These are phyloP conservation scores for Ophion slaviceki DNA, from an alignment of 2,888 invertebrate species.

Conservation along the genomic window DNA sequence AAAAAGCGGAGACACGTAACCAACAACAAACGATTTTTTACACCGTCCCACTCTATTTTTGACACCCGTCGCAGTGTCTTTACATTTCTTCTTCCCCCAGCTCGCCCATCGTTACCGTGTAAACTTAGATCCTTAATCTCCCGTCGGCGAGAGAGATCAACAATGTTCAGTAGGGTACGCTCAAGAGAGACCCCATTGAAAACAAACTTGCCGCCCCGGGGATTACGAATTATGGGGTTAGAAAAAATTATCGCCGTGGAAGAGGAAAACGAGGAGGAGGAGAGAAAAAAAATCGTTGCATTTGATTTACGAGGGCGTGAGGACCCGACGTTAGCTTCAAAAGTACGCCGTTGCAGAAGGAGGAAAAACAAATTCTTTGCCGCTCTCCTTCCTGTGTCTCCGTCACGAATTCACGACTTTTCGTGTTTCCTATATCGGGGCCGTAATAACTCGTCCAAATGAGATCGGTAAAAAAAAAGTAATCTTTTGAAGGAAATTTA, in stretches of 20 bases:
- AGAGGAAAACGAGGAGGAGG: neutral
- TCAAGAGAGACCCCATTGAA: slow-evolving; percentile 10
- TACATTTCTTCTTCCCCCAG: neutral
- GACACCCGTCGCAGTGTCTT: neutral
- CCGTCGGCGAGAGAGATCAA: slow-evolving; percentile 13
- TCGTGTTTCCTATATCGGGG: neutral
- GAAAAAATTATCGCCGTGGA: slow-evolving; percentile 23
- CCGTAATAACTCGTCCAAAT: neutral
- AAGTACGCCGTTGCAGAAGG: neutral
- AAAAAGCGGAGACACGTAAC: neutral
- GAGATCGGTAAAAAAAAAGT: neutral
- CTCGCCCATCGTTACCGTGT: neutral
- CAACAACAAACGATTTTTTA: slow-evolving; percentile 9
- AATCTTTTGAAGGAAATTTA: neutral
- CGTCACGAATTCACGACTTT: neutral
- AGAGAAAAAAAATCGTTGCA: slow-evolving; percentile 12
- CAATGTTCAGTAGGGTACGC: slow-evolving; percentile 2
- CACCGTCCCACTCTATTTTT: neutral
- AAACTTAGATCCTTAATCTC: slow-evolving; percentile 2
- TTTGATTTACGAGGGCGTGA: slow-evolving; percentile 33
- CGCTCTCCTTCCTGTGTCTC: neutral
- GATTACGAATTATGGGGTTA: slow-evolving; percentile 31
- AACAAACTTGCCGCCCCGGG: slow-evolving; percentile 37
- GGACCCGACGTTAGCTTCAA: slow-evolving; percentile 1
- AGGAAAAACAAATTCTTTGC: slow-evolving; percentile 26